Percentiles rank a stretch among this genome's conserved stretches.
Evolutionary conservation across 2,888 invertebrate species (phyloP).

Genomic region (Parnassius apollo): DNA sequence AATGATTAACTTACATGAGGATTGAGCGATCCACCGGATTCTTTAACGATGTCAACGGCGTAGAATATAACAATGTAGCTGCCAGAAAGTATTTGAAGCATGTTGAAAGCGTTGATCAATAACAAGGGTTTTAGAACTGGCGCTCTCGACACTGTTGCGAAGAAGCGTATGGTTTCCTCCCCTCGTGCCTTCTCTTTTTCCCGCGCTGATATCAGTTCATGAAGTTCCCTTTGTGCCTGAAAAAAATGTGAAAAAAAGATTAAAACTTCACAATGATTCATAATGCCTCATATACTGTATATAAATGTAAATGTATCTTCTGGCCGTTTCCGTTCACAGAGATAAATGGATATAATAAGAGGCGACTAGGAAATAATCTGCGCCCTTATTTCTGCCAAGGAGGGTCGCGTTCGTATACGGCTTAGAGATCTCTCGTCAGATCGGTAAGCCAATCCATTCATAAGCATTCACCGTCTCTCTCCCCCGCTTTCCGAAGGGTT

Average conservation of each 20-base stretch:
- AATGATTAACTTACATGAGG: slow-evolving; percentile 54
- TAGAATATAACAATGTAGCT: slow-evolving; percentile 90
- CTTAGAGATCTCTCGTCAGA: no score
- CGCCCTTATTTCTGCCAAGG: no score
- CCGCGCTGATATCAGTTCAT: slow-evolving; percentile 82
- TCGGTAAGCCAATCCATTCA: no score
- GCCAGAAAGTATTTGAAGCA: slow-evolving; percentile 87
- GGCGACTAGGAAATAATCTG: no score
- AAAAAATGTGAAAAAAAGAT: slow-evolving; percentile 29
- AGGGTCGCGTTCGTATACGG: no score
- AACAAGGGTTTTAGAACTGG: slow-evolving; percentile 86
- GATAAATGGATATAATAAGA: no score
- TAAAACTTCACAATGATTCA: no score
- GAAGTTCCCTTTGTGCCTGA: slow-evolving; percentile 83
- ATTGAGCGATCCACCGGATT: slow-evolving; percentile 72
- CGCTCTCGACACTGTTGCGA: slow-evolving; percentile 76
- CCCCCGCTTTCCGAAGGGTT: no score
- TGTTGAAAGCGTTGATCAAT: slow-evolving; percentile 87
- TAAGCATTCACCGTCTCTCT: no score
- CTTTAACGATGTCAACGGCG: slow-evolving; percentile 86
- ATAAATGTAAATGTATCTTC: no score
- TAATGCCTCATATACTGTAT: no score
- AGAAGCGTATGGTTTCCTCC: slow-evolving; percentile 73
- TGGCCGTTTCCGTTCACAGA: no score
- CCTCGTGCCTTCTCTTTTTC: slow-evolving; percentile 79